Evolutionary conservation across 2,113 vertebrate species (phyloP).

Genomic region (Kryptolebias marmoratus): DNA sequence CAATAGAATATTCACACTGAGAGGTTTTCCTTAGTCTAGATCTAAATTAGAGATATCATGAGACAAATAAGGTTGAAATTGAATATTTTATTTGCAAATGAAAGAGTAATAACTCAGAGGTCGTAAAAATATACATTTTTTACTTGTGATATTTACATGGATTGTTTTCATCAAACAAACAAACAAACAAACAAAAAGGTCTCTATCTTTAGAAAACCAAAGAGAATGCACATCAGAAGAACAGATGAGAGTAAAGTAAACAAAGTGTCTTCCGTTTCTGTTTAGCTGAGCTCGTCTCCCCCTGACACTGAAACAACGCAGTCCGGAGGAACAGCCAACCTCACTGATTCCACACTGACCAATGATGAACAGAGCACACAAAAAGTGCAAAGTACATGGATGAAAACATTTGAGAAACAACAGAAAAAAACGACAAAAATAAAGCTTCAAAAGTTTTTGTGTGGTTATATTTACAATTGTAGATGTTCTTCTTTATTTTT

Average conservation of each 20-base stretch:
- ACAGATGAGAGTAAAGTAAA: slow-evolving; percentile 61
- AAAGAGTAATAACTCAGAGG: slow-evolving; percentile 86
- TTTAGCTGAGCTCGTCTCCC: slow-evolving; percentile 56
- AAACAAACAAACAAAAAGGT: slow-evolving; percentile 50
- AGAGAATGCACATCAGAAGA: slow-evolving; percentile 68
- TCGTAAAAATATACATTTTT: slow-evolving; percentile 89
- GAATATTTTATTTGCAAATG: slow-evolving; percentile 87
- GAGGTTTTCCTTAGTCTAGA: neutral
- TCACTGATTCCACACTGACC: slow-evolving; percentile 58
- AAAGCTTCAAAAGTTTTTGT: slow-evolving; percentile 67
- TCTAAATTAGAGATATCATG: slow-evolving; percentile 41
- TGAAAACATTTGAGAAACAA: slow-evolving; percentile 43
- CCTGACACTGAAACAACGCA: slow-evolving; percentile 50
- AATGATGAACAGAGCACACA: slow-evolving; percentile 66
- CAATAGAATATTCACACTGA: neutral
- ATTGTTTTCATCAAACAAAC: slow-evolving; percentile 76
- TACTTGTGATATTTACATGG: slow-evolving; percentile 85
- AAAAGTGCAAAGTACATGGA: slow-evolving; percentile 77
- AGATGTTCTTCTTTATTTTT: slow-evolving; percentile 35
- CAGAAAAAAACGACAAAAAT: slow-evolving; percentile 54
- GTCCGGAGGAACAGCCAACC: slow-evolving; percentile 64
- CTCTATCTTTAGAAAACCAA: slow-evolving; percentile 72
- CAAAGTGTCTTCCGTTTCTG: slow-evolving; percentile 67
- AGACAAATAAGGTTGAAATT: slow-evolving; percentile 74
- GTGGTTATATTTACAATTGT: slow-evolving; percentile 79